Evolutionary conservation across 2,797 vertebrate species (phyloP).

Genomic region (Lindbergichthys nudifrons): DNA sequence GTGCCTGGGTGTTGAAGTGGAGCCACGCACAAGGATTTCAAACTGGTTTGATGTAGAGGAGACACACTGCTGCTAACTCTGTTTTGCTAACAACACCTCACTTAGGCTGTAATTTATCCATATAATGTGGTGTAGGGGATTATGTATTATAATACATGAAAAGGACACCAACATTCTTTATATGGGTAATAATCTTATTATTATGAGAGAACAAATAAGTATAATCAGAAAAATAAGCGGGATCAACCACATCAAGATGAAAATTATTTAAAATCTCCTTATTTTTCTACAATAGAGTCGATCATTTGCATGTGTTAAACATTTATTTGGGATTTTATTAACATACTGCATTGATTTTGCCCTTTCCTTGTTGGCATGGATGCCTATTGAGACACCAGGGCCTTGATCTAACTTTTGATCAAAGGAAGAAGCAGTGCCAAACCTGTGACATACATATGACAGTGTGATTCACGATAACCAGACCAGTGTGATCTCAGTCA

Average conservation of each 20-base stretch:
- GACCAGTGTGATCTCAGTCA: conserved; percentile 12
- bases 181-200: conserved; percentile 44
- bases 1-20: conserved; percentile 42
- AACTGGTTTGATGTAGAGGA: conserved; percentile 36
- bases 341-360: conserved; percentile 28
- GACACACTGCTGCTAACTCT: conserved; percentile 27
- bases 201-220: conserved; percentile 45
- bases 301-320: conserved; percentile 37
- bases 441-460: conserved; percentile 6
- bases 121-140: conserved; percentile 46
- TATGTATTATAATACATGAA: conserved; percentile 55
- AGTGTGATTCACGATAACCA: neutral
- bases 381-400: neutral
- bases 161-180: conserved; percentile 51
- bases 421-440: neutral
- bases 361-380: conserved; percentile 6
- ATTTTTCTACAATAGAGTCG: conserved; percentile 26
- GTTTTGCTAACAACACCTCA: conserved; percentile 35
- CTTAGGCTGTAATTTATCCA: conserved; percentile 52
- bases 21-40: conserved; percentile 54
- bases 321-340: conserved; percentile 7
- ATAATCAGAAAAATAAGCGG: conserved; percentile 43
- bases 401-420: conserved; percentile 26
- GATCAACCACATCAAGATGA: conserved; percentile 22
- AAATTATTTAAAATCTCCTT: conserved; percentile 25